Conservation (phyloP, 2,888 invertebrate genomes). For the Monopis laevigella region DNA sequence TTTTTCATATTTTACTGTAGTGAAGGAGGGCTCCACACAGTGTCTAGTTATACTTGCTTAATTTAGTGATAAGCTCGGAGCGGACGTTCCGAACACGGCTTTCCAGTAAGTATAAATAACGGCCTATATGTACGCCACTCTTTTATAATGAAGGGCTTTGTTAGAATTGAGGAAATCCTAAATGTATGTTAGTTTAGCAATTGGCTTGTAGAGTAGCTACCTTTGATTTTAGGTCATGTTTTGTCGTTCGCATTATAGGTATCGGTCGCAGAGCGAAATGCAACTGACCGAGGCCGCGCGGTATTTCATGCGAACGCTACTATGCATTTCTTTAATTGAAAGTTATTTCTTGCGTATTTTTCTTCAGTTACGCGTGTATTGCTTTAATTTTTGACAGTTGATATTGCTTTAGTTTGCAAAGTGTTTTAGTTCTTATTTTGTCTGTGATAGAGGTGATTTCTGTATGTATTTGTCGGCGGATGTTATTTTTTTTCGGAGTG, state of each 20-base stretch:
- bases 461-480: slow-evolving; percentile 26
- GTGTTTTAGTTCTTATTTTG: slow-evolving; percentile 44
- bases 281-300: slow-evolving; percentile 63
- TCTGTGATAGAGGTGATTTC: slow-evolving; percentile 44
- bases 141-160: slow-evolving; percentile 32
- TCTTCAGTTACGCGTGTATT: slow-evolving; percentile 57
- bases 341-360: slow-evolving; percentile 55
- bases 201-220: slow-evolving; percentile 12
- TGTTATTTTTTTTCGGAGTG: slow-evolving; percentile 60
- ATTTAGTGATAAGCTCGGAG: slow-evolving; percentile 66
- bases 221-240: slow-evolving; percentile 66
- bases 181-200: neutral
- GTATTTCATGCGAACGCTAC: slow-evolving; percentile 33
- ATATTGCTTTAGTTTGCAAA: slow-evolving; percentile 42
- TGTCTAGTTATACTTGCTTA: slow-evolving; percentile 62
- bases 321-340: slow-evolving; percentile 53
- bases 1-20: too few relatives aligned
- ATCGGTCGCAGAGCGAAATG: slow-evolving; percentile 56
- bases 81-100: slow-evolving; percentile 55
- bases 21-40: slow-evolving; percentile 59
- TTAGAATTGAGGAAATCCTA: too few relatives aligned
- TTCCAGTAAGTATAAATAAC: slow-evolving; percentile 54
- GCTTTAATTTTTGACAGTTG: slow-evolving; percentile 68
- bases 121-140: slow-evolving; percentile 20
- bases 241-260: slow-evolving; percentile 48